Conservation (phyloP, 2,797 vertebrate species). For the Sorex maritimensis region DNA sequence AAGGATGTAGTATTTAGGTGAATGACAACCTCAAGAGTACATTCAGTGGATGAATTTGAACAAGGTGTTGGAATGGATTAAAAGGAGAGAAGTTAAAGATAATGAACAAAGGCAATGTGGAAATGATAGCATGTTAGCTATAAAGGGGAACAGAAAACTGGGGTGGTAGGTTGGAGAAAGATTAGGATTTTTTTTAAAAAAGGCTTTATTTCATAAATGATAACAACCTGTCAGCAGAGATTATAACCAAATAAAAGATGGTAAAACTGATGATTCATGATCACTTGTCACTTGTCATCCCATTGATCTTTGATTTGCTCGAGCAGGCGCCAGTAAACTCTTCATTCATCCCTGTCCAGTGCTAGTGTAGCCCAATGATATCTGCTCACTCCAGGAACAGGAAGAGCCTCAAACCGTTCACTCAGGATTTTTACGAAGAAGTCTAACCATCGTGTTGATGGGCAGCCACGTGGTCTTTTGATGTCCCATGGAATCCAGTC, state of each 20-base stretch:
- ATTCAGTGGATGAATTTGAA: background rate
- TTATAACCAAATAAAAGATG: constrained; percentile 16
- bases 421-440: too few species aligned
- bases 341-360: too few species aligned
- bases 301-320: too few species aligned
- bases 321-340: too few species aligned
- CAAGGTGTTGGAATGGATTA: background rate
- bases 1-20: background rate
- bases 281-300: too few species aligned
- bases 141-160: background rate
- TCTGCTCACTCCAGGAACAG: too few species aligned
- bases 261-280: background rate
- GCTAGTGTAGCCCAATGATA: too few species aligned
- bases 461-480: too few species aligned
- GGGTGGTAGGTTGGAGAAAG: background rate
- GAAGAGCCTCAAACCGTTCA: too few species aligned
- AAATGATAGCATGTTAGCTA: constrained; percentile 16
- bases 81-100: background rate
- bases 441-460: too few species aligned
- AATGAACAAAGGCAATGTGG: background rate
- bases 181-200: background rate
- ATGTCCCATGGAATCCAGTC: too few species aligned
- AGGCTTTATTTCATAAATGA: background rate
- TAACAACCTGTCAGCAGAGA: background rate
- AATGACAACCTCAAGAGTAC: background rate